phyloP scores from a whole-genome alignment of 2,888 invertebrate species.

The Dastarcus helophoroides region DNA sequence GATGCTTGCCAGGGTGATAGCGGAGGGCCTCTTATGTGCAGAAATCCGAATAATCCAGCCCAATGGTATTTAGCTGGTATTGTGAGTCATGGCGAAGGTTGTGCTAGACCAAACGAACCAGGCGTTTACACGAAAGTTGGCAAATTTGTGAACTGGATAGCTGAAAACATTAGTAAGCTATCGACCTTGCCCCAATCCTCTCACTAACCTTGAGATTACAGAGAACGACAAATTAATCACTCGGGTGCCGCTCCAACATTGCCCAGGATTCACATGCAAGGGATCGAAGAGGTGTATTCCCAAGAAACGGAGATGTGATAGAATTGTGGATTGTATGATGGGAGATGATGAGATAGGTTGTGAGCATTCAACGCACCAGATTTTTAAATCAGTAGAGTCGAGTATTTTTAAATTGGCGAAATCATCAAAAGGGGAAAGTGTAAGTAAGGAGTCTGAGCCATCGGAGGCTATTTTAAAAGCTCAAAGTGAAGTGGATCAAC shows the following conservation, averaged over 20 bases:
- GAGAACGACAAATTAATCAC: conserved; percentile 39
- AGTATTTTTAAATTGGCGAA: conserved; percentile 15
- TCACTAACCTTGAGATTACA: conserved; percentile 24
- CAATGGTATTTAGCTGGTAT: conserved; percentile 76
- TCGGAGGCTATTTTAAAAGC: too few species aligned
- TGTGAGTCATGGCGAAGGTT: conserved; percentile 80
- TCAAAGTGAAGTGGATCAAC: too few species aligned
- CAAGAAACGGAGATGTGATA: conserved; percentile 55
- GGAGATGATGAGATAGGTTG: conserved; percentile 75
- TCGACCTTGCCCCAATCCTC: too few species aligned
- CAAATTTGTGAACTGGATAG: conserved; percentile 64
- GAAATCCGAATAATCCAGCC: conserved; percentile 49
- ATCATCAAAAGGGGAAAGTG: too few species aligned
- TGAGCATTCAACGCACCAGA: conserved; percentile 17
- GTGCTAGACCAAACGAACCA: conserved; percentile 66
- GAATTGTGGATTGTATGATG: conserved; percentile 60
- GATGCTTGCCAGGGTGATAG: conserved; percentile 82
- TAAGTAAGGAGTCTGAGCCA: too few species aligned
- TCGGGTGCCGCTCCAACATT: conserved; percentile 46
- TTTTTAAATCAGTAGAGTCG: conserved; percentile 23
- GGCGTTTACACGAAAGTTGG: conserved; percentile 75
- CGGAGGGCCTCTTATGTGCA: conserved; percentile 75
- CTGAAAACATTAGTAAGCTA: conserved; percentile 47
- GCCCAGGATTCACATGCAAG: conserved; percentile 63
- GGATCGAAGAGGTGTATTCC: conserved; percentile 57